Percentiles rank a stretch among this genome's conserved stretches.
Evolutionary conservation across 2,888 invertebrate species (phyloP).

Genomic region (Tetramorium bicarinatum): DNA sequence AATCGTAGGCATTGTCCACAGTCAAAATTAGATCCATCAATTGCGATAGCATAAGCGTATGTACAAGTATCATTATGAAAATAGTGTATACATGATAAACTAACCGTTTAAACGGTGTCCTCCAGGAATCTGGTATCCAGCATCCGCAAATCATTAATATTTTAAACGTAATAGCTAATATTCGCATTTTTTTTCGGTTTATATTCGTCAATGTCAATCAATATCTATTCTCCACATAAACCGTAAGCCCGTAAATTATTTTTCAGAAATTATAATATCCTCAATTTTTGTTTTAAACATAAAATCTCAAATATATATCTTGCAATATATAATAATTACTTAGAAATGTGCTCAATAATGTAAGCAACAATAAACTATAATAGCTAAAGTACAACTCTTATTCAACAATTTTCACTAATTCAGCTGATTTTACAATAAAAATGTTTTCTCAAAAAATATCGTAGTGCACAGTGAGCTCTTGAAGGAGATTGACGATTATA

Average conservation of each 20-base stretch:
- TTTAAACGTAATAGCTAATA: constrained; percentile 21
- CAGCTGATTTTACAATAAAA: not conserved
- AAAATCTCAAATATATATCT: not conserved
- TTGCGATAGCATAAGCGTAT: constrained; percentile 23
- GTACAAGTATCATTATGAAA: constrained; percentile 23
- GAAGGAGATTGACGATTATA: constrained; percentile 5
- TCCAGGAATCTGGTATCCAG: constrained; percentile 50
- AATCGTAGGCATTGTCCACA: constrained; percentile 39
- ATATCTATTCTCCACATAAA: not conserved
- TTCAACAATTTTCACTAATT: not conserved
- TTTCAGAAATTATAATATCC: too few species aligned
- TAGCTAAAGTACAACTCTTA: not conserved
- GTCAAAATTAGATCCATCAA: constrained; percentile 51
- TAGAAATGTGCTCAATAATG: not conserved
- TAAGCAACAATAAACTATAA: not conserved
- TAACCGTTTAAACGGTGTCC: not conserved
- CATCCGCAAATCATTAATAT: constrained; percentile 45
- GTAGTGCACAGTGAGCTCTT: not conserved
- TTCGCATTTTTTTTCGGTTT: not conserved
- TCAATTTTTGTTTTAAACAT: not conserved
- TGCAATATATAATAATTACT: constrained; percentile 8
- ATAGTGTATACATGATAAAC: constrained; percentile 54
- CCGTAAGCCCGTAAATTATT: not conserved
- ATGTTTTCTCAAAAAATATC: constrained; percentile 19
- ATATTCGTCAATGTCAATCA: not conserved